phyloP scores from a whole-genome alignment of 2,113 vertebrate species.

The Pseudois nayaur region DNA sequence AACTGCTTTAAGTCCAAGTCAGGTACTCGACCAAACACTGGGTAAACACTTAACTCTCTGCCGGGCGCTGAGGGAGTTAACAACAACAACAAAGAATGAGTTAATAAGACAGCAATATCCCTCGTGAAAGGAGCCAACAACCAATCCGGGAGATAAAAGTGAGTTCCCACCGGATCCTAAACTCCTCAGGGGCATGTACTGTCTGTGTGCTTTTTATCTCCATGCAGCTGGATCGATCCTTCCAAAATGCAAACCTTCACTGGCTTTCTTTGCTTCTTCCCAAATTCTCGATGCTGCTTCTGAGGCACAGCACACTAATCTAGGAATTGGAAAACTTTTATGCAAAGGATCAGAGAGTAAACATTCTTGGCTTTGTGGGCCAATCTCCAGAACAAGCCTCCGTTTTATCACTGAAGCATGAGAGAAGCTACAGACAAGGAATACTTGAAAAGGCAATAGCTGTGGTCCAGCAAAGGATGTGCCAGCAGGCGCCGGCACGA shows the following conservation, averaged over 20 bases:
- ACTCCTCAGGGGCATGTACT: not conserved
- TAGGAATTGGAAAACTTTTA: not conserved
- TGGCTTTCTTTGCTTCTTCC: not conserved
- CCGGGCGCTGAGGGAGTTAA: not conserved
- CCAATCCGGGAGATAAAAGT: not conserved
- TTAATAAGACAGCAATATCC: not conserved
- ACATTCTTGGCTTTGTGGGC: not conserved
- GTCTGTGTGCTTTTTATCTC: conserved; percentile 1
- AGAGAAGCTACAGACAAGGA: not conserved
- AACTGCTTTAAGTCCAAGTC: not conserved
- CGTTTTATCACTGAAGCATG: not conserved
- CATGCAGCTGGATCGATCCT: not conserved
- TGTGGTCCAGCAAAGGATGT: not conserved
- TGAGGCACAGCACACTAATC: not conserved
- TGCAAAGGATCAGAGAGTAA: not conserved
- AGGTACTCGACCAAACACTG: not conserved
- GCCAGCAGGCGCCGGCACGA: not conserved
- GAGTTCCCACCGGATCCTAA: not conserved
- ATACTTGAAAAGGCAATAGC: not conserved
- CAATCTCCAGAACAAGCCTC: not conserved
- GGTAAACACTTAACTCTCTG: not conserved
- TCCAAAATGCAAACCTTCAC: not conserved
- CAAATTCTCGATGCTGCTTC: not conserved
- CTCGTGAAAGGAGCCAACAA: not conserved
- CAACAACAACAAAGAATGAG: not conserved